Conservation (phyloP, 2,888 invertebrate species). For the Eutolmus rufibarbis region DNA sequence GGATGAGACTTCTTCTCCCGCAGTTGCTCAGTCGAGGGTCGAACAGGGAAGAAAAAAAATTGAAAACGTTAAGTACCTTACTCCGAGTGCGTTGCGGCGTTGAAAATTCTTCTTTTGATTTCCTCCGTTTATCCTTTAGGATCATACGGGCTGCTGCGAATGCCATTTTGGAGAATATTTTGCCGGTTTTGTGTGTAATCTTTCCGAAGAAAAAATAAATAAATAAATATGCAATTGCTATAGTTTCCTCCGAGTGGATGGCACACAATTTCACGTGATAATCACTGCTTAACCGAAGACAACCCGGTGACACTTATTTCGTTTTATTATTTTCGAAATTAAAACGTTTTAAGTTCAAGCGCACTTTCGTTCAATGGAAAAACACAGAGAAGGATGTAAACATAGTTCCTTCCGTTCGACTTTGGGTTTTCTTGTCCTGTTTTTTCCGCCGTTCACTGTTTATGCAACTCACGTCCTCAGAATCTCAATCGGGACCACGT, state of each 20-base stretch:
- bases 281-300: background rate
- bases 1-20: background rate
- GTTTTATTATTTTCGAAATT: background rate
- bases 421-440: background rate
- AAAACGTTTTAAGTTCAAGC: conserved; percentile 15
- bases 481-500: background rate
- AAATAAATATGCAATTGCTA: background rate
- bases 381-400: background rate
- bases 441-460: conserved; percentile 21
- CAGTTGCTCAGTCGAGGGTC: background rate
- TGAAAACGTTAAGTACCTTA: conserved; percentile 70
- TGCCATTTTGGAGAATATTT: conserved; percentile 68
- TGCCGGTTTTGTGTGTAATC: background rate
- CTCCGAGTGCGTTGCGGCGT: conserved; percentile 75
- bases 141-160: conserved; percentile 87
- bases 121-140: conserved; percentile 80
- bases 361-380: conserved; percentile 14
- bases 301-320: background rate
- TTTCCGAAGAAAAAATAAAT: background rate
- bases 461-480: conserved; percentile 21
- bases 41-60: background rate
- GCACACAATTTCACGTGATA: background rate
- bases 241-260: background rate
- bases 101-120: conserved; percentile 82
- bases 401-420: background rate